Conservation (phyloP, 1,140 invertebrate genomes). For the Oryctes rhinoceros region DNA sequence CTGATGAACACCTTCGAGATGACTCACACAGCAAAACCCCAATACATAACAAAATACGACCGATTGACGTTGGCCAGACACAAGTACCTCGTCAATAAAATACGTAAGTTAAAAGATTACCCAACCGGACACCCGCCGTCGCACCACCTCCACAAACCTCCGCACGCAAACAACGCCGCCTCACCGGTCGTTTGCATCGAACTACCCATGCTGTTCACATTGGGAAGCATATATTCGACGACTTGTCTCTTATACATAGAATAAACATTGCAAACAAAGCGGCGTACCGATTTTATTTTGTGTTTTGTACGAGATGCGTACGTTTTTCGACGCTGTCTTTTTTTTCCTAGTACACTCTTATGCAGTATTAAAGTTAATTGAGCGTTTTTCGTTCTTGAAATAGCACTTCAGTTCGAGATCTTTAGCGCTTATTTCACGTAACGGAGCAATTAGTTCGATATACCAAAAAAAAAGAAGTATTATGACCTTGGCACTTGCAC, state of each 20-base stretch:
- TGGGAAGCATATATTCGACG: slow-evolving; percentile 72
- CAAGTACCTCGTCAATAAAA: slow-evolving; percentile 45
- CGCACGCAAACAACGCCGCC: slow-evolving; percentile 19
- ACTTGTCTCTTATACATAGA: slow-evolving; percentile 72
- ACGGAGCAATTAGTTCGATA: too few relatives aligned
- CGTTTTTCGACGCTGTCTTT: too few relatives aligned
- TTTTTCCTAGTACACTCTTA: too few relatives aligned
- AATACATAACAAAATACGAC: slow-evolving; percentile 55
- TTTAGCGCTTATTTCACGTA: too few relatives aligned
- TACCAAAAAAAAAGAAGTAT: too few relatives aligned
- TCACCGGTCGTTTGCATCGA: slow-evolving; percentile 62
- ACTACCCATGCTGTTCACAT: slow-evolving; percentile 69
- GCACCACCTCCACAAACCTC: not conserved
- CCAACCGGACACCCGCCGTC: not conserved
- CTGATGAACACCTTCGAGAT: slow-evolving; percentile 57
- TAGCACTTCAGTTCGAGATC: too few relatives aligned
- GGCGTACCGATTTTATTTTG: not conserved
- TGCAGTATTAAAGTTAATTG: too few relatives aligned
- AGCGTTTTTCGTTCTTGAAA: too few relatives aligned
- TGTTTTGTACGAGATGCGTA: too few relatives aligned
- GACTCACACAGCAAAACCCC: slow-evolving; percentile 55
- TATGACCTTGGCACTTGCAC: too few relatives aligned
- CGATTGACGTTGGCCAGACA: slow-evolving; percentile 39
- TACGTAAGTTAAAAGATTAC: slow-evolving; percentile 43
- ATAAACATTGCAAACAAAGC: slow-evolving; percentile 51